Evolutionary conservation across 2,888 invertebrate genomes (phyloP).

Genomic region (Acanthoscelides obtectus): DNA sequence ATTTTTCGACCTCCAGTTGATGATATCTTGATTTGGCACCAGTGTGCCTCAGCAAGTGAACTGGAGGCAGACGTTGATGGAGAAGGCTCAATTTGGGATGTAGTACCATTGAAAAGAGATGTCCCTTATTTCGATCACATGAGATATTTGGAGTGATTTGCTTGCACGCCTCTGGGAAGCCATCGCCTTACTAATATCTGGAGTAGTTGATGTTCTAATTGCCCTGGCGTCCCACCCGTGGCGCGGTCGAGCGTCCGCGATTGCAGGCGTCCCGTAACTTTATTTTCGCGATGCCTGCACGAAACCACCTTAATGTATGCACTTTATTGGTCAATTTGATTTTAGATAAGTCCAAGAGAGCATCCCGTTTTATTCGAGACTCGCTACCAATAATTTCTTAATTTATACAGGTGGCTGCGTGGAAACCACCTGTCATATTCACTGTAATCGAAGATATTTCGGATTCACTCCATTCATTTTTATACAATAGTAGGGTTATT

Average conservation of each 20-base stretch:
- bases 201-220: not conserved
- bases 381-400: conserved; percentile 14
- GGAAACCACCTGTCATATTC: not conserved
- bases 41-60: no score
- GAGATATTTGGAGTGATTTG: no score
- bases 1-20: no score
- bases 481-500: no score
- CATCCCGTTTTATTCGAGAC: conserved; percentile 11
- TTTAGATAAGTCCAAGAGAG: conserved; percentile 16
- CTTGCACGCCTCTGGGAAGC: not conserved
- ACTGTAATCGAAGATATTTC: not conserved
- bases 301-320: conserved; percentile 28
- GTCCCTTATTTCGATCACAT: no score
- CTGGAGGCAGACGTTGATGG: no score
- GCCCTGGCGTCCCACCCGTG: not conserved
- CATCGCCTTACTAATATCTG: not conserved
- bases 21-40: no score
- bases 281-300: conserved; percentile 16
- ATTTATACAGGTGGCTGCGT: conserved; percentile 9
- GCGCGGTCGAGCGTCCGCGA: conserved; percentile 17
- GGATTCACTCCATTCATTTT: not conserved
- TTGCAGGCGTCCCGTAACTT: conserved; percentile 18
- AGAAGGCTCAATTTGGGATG: no score
- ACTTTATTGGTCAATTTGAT: conserved; percentile 26
- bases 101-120: no score